Percentiles rank a stretch among this genome's conserved stretches.
These are phyloP conservation scores for Amblyraja radiata DNA, from an alignment of 2,797 vertebrate species.

Conservation along the genomic window DNA sequence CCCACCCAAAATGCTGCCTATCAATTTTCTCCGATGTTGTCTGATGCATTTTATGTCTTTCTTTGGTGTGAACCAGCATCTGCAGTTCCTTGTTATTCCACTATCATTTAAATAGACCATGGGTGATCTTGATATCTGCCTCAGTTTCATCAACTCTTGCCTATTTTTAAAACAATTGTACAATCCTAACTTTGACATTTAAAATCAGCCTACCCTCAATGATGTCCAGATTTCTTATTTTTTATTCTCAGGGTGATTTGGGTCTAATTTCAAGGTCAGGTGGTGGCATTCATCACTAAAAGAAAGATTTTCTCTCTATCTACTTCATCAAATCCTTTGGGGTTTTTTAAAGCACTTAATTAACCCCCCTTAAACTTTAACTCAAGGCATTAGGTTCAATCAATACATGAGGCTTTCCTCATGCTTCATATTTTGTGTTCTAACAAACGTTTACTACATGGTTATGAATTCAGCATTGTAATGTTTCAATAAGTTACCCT, in stretches of 20 bases:
- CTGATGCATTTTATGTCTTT: no score
- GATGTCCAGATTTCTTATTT: background rate
- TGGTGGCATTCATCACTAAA: no score
- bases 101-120: background rate
- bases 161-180: background rate
- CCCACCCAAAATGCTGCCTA: no score
- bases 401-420: background rate
- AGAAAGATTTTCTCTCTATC: background rate
- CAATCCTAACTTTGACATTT: background rate
- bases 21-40: no score
- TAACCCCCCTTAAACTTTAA: background rate
- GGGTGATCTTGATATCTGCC: background rate
- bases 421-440: background rate
- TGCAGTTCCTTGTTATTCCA: no score
- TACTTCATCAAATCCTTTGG: background rate
- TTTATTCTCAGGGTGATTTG: background rate
- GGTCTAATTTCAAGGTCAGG: background rate
- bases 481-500: background rate
- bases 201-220: background rate
- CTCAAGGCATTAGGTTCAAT: background rate
- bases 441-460: background rate
- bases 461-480: background rate
- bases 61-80: no score
- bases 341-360: background rate
- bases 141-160: no score